These are phyloP conservation scores for Haliclona indistincta DNA, from an alignment of 37 sponge, comb jelly and placozoan species.

Conservation along the genomic window DNA sequence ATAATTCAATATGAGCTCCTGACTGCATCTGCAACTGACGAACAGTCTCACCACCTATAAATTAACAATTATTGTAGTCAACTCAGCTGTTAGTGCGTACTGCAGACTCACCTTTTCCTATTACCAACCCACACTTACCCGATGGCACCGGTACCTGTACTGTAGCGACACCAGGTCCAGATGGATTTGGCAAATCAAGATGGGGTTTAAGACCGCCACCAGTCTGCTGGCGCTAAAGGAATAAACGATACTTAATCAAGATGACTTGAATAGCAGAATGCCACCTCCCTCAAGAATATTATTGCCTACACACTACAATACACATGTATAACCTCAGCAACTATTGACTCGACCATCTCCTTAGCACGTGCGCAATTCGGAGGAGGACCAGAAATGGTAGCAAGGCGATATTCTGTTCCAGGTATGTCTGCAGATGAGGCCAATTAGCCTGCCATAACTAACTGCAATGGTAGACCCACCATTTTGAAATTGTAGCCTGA, in stretches of 20 bases:
- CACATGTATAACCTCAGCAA: constrained; percentile 47
- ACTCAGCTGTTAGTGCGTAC: neutral
- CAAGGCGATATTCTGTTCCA: constrained; percentile 54
- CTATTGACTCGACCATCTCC: constrained; percentile 75
- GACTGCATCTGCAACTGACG: constrained; percentile 87
- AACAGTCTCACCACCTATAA: constrained; percentile 95
- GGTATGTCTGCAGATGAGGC: constrained; percentile 43
- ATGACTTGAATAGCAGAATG: too few relatives aligned
- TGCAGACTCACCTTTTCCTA: constrained; percentile 91
- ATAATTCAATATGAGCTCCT: constrained; percentile 94
- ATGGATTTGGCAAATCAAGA: constrained; percentile 63
- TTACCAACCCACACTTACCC: constrained; percentile 91
- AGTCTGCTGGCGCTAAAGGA: constrained; percentile 1
- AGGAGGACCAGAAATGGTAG: constrained; percentile 75
- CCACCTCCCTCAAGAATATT: neutral
- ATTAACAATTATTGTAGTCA: neutral
- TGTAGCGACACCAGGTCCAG: constrained; percentile 69
- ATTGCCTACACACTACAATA: neutral
- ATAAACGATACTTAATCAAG: neutral
- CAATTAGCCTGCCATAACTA: neutral
- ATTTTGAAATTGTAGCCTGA: constrained; percentile 85
- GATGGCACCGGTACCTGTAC: constrained; percentile 71
- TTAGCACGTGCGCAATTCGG: constrained; percentile 49
- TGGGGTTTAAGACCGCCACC: constrained; percentile 51
- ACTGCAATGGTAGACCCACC: constrained; percentile 26